Conservation (phyloP, 2,797 vertebrate genomes). For the Diplodus sargus region DNA sequence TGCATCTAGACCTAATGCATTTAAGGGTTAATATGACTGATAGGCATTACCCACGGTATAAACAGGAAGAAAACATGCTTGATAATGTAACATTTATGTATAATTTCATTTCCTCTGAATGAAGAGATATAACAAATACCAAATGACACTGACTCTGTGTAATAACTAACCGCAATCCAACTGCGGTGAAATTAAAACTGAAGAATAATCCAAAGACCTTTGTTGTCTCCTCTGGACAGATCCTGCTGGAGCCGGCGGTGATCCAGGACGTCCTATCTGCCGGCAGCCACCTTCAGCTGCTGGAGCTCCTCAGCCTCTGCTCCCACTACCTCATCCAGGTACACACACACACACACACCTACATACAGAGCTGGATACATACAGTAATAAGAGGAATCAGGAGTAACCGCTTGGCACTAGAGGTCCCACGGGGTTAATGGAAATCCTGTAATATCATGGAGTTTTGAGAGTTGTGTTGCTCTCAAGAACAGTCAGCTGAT, state of each 20-base stretch:
- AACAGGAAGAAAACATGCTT: background rate
- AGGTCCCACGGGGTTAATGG: conserved; percentile 11
- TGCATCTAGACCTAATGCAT: background rate
- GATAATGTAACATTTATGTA: background rate
- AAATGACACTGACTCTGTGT: background rate
- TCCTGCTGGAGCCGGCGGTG: conserved; percentile 93
- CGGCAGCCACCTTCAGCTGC: conserved; percentile 95
- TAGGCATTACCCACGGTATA: background rate
- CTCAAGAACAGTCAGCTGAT: conserved; percentile 6
- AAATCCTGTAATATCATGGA: conserved; percentile 13
- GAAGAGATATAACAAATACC: background rate
- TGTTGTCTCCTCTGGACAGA: conserved; percentile 79
- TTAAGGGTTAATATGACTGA: background rate
- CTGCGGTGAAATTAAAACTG: conserved; percentile 7
- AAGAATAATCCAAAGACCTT: conserved; percentile 17
- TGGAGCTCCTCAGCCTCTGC: conserved; percentile 96
- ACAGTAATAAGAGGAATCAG: conserved; percentile 11
- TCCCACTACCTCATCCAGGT: conserved; percentile 93
- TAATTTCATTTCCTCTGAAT: background rate
- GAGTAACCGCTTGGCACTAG: background rate
- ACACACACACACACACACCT: conserved; percentile 19
- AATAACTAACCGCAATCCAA: conserved; percentile 11
- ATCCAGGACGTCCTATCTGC: conserved; percentile 97
- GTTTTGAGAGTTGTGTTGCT: conserved; percentile 17
- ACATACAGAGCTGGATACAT: conserved; percentile 18